Conservation (phyloP, 2,797 vertebrate genomes). For the Sphenodon punctatus region DNA sequence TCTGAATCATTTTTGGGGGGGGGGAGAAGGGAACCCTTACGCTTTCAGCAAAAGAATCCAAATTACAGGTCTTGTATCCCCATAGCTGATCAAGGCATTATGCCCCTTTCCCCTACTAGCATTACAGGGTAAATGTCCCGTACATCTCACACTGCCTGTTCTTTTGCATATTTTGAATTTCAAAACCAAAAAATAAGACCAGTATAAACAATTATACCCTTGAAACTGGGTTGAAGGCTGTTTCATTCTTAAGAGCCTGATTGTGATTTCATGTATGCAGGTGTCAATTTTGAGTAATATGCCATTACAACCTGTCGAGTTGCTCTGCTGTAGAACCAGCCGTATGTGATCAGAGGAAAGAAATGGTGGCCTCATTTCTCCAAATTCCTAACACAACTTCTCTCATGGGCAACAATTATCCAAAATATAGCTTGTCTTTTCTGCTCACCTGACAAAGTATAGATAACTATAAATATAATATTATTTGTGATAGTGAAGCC, state of each 20-base stretch:
- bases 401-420: neutral
- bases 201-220: neutral
- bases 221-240: neutral
- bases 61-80: neutral
- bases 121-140: fast-evolving
- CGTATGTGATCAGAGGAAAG: neutral
- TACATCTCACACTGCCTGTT: fast-evolving
- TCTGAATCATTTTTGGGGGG: neutral
- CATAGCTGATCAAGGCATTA: neutral
- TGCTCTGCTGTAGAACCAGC: neutral
- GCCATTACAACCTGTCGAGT: neutral
- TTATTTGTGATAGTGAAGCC: conserved; percentile 1
- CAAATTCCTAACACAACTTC: neutral
- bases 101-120: neutral
- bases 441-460: neutral
- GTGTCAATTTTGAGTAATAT: neutral
- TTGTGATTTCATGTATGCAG: neutral
- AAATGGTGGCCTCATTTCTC: conserved; percentile 12
- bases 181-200: fast-evolving
- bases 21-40: neutral
- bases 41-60: neutral
- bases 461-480: neutral
- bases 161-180: neutral
- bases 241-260: neutral
- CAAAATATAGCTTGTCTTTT: neutral